These are phyloP conservation scores for Erythrolamprus reginae DNA, from an alignment of 2,113 vertebrate genomes.

Conservation along the genomic window DNA sequence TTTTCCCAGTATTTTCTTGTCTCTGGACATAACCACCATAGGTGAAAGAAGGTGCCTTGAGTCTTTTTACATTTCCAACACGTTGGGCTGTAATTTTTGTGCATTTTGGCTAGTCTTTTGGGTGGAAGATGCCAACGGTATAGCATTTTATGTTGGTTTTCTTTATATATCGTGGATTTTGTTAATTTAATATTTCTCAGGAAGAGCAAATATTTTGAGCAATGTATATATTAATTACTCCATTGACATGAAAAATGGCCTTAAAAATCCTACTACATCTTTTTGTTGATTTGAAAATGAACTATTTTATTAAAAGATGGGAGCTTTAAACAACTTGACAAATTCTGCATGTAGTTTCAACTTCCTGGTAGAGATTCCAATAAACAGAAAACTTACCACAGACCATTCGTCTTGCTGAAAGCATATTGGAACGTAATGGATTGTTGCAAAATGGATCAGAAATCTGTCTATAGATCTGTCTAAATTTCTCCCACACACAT, in stretches of 20 bases:
- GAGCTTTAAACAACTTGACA: conserved; percentile 30
- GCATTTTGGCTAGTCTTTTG: too few relatives aligned
- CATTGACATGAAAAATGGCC: conserved; percentile 51
- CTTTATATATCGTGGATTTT: too few relatives aligned
- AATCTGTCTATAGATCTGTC: conserved; percentile 13
- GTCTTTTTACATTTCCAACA: too few relatives aligned
- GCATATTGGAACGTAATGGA: conserved; percentile 38
- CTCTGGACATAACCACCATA: too few relatives aligned
- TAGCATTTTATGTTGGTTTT: too few relatives aligned
- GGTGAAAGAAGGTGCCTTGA: too few relatives aligned
- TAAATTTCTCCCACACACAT: conserved; percentile 11
- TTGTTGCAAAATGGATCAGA: conserved; percentile 34
- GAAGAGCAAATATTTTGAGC: too few relatives aligned
- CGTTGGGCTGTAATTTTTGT: too few relatives aligned
- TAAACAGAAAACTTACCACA: conserved; percentile 51
- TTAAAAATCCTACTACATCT: conserved; percentile 45
- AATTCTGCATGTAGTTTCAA: conserved; percentile 16
- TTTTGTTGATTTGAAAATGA: conserved; percentile 29
- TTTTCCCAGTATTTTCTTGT: too few relatives aligned
- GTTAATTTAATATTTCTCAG: too few relatives aligned
- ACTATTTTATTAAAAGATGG: conserved; percentile 39
- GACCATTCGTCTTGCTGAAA: conserved; percentile 45
- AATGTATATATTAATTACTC: neutral
- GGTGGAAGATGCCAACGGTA: too few relatives aligned
- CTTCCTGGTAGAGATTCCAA: conserved; percentile 30